phyloP scores from a whole-genome alignment of 2,797 vertebrate genomes.

The Pseudopleuronectes americanus region DNA sequence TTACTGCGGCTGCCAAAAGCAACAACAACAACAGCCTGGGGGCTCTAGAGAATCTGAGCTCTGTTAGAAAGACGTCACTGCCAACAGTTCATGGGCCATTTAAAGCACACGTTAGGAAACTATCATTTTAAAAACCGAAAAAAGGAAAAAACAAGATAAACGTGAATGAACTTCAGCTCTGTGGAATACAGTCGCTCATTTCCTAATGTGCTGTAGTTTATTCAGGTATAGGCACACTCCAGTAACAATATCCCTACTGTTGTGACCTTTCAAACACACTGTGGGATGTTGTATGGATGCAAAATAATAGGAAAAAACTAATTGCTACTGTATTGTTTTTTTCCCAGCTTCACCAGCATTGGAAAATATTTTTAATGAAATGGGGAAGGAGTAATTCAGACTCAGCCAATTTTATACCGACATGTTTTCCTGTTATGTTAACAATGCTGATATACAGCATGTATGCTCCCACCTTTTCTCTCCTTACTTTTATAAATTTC shows the following conservation, averaged over 20 bases:
- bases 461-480: slow-evolving; percentile 13
- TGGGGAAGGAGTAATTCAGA: slow-evolving; percentile 13
- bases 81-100: slow-evolving; percentile 28
- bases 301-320: slow-evolving; percentile 5
- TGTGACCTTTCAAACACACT: slow-evolving; percentile 29
- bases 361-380: slow-evolving; percentile 16
- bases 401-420: slow-evolving; percentile 16
- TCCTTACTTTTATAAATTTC: not conserved
- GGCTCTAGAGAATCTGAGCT: slow-evolving; percentile 31
- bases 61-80: slow-evolving; percentile 47
- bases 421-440: slow-evolving; percentile 24
- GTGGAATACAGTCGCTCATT: slow-evolving; percentile 21
- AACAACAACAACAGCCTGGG: slow-evolving; percentile 25
- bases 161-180: slow-evolving; percentile 26
- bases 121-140: slow-evolving; percentile 30
- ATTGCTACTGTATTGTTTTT: slow-evolving; percentile 4
- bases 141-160: slow-evolving; percentile 6
- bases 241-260: slow-evolving; percentile 27
- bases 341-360: slow-evolving; percentile 1
- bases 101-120: slow-evolving; percentile 26
- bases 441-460: slow-evolving; percentile 4
- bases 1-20: slow-evolving; percentile 23
- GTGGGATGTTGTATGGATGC: slow-evolving; percentile 5
- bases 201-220: slow-evolving; percentile 25
- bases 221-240: slow-evolving; percentile 25